Evolutionary conservation across 2,113 vertebrate species (phyloP), one percentile per base, ranked within the genome.

Genomic region (Danionella cerebrum): DNA sequence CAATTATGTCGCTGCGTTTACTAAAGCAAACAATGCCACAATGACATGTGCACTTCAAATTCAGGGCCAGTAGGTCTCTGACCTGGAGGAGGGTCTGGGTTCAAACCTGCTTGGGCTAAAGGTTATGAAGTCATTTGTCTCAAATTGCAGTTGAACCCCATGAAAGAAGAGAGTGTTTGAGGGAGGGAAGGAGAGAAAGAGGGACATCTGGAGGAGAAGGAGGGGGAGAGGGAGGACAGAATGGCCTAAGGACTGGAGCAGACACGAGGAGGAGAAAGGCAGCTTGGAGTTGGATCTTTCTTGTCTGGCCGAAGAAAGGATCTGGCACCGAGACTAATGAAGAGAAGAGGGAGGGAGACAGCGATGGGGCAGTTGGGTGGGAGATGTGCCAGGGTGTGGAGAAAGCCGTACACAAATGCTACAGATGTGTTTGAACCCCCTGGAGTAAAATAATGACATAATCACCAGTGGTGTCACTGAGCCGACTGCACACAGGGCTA

Each of bases 401-500:
- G 53, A 55, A 60, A 90, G 89, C 90, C 86, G 87, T 84, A 85
- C 89, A 90, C 85, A 88, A 86, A 84, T 81, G 89, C 88, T 92
- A 90, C 91, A 92, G 90, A 92, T 93, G 90, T 90, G 91, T 91
- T 90, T 89, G 87, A 89, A 88, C 88, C 89, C 90, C 80, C 91
- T 82, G 88, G 89, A 92, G 91, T 87, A 91, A 91, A 91, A 91
- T 93, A 92, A 93, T 92, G 90, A 92, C 91, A 92, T 92, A 92
- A 93, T 92, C 91, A 92, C 89, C 91, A 91, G 89, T 89, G 89
- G 90, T 91, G 90, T 92, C 90, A 91, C 88, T 89, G 89, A 89
- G 87, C 91, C 92, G 90, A 91, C 89, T 89, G 87, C 89, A 90
- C 86, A 88, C 89, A 93, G 91, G 90, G 91, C 92, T 89, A 87